Percentiles rank a stretch among this genome's conserved stretches.
Conservation (phyloP, 2,888 invertebrate species). For the Ennomos quercinarius region DNA sequence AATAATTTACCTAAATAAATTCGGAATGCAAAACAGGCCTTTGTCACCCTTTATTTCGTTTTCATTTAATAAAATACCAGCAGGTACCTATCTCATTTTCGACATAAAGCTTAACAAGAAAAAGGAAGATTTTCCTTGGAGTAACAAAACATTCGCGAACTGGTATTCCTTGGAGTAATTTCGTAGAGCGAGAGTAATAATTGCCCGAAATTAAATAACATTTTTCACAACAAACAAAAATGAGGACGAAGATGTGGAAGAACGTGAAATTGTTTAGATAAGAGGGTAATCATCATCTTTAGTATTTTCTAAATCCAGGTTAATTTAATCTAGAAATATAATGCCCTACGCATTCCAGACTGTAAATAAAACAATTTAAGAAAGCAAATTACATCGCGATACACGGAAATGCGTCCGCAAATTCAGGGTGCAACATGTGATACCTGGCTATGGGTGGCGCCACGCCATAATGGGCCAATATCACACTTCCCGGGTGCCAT, state of each 20-base stretch:
- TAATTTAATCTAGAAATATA: too few relatives aligned
- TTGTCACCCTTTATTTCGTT: conserved; percentile 50
- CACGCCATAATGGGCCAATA: too few relatives aligned
- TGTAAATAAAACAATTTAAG: too few relatives aligned
- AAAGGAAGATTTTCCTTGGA: conserved; percentile 61
- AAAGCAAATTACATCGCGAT: too few relatives aligned
- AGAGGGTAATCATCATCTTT: conserved; percentile 69
- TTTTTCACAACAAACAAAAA: conserved; percentile 81
- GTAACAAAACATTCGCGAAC: conserved; percentile 72
- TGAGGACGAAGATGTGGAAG: conserved; percentile 70
- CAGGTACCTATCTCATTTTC: conserved; percentile 73
- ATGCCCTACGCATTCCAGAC: too few relatives aligned
- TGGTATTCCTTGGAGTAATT: conserved; percentile 83
- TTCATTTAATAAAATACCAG: conserved; percentile 64
- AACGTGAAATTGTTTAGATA: conserved; percentile 67
- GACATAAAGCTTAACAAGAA: conserved; percentile 72
- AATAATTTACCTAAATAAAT: conserved; percentile 13
- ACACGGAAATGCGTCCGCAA: too few relatives aligned
- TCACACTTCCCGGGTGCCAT: too few relatives aligned
- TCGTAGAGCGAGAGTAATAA: conserved; percentile 82
- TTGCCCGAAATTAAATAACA: conserved; percentile 83
- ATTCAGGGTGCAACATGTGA: too few relatives aligned
- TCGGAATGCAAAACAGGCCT: conserved; percentile 16
- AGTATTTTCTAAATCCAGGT: conserved; percentile 18
- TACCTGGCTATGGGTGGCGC: too few relatives aligned